Conservation (phyloP, 2,113 vertebrate genomes). For the Dendropsophus ebraccatus region DNA sequence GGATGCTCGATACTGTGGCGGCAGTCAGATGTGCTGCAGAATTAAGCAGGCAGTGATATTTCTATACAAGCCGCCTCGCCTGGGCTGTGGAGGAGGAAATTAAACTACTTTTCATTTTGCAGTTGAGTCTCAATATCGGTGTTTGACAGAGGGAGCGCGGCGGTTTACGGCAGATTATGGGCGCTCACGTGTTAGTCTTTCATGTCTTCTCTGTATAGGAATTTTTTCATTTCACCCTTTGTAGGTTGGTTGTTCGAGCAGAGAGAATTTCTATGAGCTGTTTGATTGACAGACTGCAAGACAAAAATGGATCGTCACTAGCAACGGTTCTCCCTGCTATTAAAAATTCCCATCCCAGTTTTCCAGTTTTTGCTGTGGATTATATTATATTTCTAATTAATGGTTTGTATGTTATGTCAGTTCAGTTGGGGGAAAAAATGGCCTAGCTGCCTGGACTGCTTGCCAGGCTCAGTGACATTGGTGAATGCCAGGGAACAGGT, state of each 20-base stretch:
- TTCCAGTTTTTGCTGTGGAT: no score
- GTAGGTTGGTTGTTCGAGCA: conserved; percentile 16
- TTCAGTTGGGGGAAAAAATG: no score
- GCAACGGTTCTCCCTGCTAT: not conserved
- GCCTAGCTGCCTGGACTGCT: no score
- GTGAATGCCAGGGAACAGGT: no score
- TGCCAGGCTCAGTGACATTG: no score
- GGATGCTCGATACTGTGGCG: conserved; percentile 52
- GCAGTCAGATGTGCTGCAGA: conserved; percentile 65
- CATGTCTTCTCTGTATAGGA: not conserved
- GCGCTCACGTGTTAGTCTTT: conserved; percentile 10
- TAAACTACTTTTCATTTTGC: conserved; percentile 64
- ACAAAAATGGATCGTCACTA: not conserved
- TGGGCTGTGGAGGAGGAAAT: conserved; percentile 65
- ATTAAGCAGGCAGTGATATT: conserved; percentile 71
- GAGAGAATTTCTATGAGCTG: not conserved
- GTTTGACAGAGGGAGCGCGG: conserved; percentile 15
- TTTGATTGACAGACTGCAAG: not conserved
- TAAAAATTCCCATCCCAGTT: not conserved
- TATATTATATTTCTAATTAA: no score
- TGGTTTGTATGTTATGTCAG: no score
- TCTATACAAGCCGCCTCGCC: conserved; percentile 63
- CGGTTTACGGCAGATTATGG: conserved; percentile 9
- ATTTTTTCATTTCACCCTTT: conserved; percentile 23
- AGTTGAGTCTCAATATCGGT: conserved; percentile 32